Evolutionary conservation across 1,140 invertebrate species (phyloP).

Genomic region (Bacillus rossius): DNA sequence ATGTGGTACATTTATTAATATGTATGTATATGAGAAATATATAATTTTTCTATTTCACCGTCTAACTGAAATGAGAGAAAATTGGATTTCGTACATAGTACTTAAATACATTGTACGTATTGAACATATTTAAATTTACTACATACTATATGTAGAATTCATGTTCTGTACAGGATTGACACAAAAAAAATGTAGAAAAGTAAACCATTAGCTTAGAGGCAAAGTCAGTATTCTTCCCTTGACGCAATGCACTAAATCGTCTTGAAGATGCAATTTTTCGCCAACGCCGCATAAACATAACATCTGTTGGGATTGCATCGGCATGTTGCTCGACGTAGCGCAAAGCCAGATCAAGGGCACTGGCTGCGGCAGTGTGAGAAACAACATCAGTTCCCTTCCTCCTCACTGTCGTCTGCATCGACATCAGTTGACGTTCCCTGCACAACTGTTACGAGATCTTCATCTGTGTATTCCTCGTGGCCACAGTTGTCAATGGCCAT

Average conservation of each 20-base stretch:
- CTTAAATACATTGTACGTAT: not conserved
- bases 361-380: not conserved
- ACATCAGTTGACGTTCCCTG: not conserved
- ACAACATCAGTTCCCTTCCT: not conserved
- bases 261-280: not conserved
- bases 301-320: conserved; percentile 1
- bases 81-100: not conserved
- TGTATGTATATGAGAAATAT: too few relatives aligned
- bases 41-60: too few relatives aligned
- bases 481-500: not conserved
- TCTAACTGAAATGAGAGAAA: too few relatives aligned
- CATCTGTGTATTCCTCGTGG: not conserved
- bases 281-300: not conserved
- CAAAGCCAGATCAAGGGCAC: conserved; percentile 6
- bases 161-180: not conserved
- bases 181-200: not conserved
- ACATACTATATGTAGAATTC: not conserved
- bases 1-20: too few relatives aligned
- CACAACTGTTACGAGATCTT: not conserved
- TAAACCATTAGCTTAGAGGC: not conserved
- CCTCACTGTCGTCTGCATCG: conserved; percentile 2
- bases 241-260: not conserved
- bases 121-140: not conserved
- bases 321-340: conserved; percentile 9
- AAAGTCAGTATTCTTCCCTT: not conserved